phyloP scores from a whole-genome alignment of 2,888 invertebrate genomes.

The Melanostoma mellinum region DNA sequence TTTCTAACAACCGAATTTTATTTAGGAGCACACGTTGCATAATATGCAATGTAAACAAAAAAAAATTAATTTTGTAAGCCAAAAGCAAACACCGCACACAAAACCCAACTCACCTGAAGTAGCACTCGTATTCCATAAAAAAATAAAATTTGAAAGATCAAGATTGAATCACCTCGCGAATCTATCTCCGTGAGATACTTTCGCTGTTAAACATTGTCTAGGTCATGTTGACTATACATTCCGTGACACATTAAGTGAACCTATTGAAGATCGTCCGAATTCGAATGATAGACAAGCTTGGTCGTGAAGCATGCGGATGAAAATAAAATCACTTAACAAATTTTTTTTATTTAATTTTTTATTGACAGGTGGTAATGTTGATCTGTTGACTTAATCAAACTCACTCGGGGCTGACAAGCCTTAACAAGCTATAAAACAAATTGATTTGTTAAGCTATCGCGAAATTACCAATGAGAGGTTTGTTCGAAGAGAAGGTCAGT shows the following conservation, averaged over 20 bases:
- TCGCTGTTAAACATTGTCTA: slow-evolving; percentile 21
- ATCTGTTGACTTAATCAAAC: slow-evolving; percentile 28
- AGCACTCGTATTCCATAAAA: slow-evolving; percentile 22
- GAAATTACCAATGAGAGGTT: slow-evolving; percentile 17
- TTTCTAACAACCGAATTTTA: slow-evolving; percentile 29
- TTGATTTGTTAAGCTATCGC: slow-evolving; percentile 29
- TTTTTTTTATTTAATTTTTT: neutral
- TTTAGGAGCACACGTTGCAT: slow-evolving; percentile 32
- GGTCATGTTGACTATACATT: slow-evolving; percentile 42
- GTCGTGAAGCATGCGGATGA: slow-evolving; percentile 1
- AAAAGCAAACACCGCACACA: neutral
- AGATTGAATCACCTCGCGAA: slow-evolving; percentile 18
- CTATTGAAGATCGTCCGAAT: slow-evolving; percentile 13
- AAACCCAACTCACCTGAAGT: slow-evolving; percentile 25
- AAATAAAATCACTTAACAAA: slow-evolving; percentile 18
- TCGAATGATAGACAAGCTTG: neutral
- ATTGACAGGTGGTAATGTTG: slow-evolving; percentile 18
- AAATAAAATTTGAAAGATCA: neutral
- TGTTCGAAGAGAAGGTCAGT: neutral
- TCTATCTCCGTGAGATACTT: slow-evolving; percentile 33
- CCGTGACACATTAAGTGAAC: slow-evolving; percentile 15
- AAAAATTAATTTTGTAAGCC: neutral
- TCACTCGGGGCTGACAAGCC: slow-evolving; percentile 39
- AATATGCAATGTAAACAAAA: slow-evolving; percentile 26
- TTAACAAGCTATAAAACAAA: neutral